Evolutionary conservation across 37 sponge, comb jelly and placozoan genomes (phyloP), one percentile per base, ranked within the genome.

Genomic region (Cliona cf. orientalis): DNA sequence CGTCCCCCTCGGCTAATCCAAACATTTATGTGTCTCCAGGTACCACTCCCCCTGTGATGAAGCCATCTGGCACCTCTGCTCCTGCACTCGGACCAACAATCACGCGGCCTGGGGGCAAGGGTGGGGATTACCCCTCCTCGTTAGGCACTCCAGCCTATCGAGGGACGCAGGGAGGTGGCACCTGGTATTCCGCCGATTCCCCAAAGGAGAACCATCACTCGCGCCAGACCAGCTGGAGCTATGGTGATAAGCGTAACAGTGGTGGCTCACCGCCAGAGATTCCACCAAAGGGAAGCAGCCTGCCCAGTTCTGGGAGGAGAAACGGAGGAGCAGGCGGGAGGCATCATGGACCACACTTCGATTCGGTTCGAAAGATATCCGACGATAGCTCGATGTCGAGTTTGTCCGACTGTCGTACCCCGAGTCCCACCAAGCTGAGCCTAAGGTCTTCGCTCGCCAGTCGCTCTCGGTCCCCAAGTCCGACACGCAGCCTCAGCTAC

Each of bases 361-460:
- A 79, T 41, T 69, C 53, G 40, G 45, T 38, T 2, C 58, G 37
- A 62, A 57, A 58, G 33, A 55, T 81, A 5, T 81, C 81, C 2
- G 81, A 81, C 40, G 81, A 81, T 32, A 61, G 62, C 62, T 71
- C 72, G 36, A 57, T 71, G 26, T 81, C 81, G 4, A 81, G 72
- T 60, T 45, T 69, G 21, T 81, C 81, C 42, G 58, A 58, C 45
- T 38, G 53, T 22, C 67, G 80, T 2, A 58, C 69, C 26, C 35
- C 58, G 26, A 81, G 72, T 23, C 81, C 71, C 14, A 71, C 55
- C 3, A 81, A 81, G 45, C 40, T 60, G 28, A 65, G 66, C 19
- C 37, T 53, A 42, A 42, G 45, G 22, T 76, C 76, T 37, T 65
- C 69, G 19, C 33, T 38, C 23, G 32, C 34, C 5, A 81, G 71